phyloP scores from a whole-genome alignment of 2,113 vertebrate species.

The Misgurnus anguillicaudatus region DNA sequence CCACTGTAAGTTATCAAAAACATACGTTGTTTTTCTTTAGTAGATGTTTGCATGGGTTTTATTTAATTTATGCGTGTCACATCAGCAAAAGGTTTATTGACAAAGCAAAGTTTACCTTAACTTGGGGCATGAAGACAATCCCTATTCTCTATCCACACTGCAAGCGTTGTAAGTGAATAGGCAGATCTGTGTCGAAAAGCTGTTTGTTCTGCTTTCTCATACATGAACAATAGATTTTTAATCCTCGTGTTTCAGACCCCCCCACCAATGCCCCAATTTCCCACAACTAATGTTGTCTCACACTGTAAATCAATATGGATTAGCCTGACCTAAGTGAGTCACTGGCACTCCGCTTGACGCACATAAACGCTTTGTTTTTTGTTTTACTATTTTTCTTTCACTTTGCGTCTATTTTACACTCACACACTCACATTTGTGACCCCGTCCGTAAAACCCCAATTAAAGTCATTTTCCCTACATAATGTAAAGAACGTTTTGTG shows the following conservation, averaged over 20 bases:
- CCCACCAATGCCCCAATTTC: constrained; percentile 38
- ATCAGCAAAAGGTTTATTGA: too few relatives aligned
- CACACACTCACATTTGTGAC: too few relatives aligned
- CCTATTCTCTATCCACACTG: background rate
- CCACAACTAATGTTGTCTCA: constrained; percentile 38
- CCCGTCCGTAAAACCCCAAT: too few relatives aligned
- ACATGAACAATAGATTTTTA: constrained; percentile 56
- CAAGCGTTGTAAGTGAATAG: constrained; percentile 38
- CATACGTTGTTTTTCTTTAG: too few relatives aligned
- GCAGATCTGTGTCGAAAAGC: constrained; percentile 35
- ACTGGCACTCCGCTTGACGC: constrained; percentile 17
- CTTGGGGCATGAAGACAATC: background rate
- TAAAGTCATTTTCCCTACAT: too few relatives aligned
- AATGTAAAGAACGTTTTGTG: too few relatives aligned
- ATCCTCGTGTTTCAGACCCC: constrained; percentile 55
- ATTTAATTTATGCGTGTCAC: too few relatives aligned
- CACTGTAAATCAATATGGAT: constrained; percentile 45
- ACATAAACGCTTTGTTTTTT: constrained; percentile 17
- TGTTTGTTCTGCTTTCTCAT: constrained; percentile 54
- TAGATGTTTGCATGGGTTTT: too few relatives aligned
- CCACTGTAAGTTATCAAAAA: too few relatives aligned
- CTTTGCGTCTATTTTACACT: background rate
- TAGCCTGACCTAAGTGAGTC: constrained; percentile 25
- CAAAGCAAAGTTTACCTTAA: too few relatives aligned
- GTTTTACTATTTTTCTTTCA: background rate